Evolutionary conservation across 1,140 invertebrate species (phyloP).

Genomic region (Camponotus vicinus): DNA sequence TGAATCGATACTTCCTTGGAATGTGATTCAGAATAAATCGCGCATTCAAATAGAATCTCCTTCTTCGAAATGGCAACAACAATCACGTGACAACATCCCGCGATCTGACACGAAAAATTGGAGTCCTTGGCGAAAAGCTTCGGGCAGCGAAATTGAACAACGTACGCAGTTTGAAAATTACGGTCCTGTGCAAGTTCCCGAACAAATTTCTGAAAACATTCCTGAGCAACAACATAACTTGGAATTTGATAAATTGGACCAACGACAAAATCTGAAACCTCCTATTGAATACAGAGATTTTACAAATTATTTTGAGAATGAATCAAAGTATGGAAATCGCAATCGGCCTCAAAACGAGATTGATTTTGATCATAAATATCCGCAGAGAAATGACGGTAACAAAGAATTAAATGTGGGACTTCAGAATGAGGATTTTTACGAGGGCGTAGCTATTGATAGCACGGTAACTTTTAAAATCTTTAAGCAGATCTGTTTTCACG

Average conservation of each 20-base stretch:
- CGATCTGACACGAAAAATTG: slow-evolving; percentile 44
- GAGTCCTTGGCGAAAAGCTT: slow-evolving; percentile 66
- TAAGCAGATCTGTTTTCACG: neutral
- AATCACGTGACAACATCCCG: neutral
- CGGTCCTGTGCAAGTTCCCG: neutral
- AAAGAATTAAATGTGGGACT: neutral
- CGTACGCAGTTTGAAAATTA: slow-evolving; percentile 41
- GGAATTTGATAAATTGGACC: slow-evolving; percentile 7
- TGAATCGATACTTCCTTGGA: slow-evolving; percentile 77
- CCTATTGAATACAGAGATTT: neutral
- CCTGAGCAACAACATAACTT: neutral
- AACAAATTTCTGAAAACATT: neutral
- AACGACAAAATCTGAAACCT: slow-evolving; percentile 23
- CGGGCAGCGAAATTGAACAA: slow-evolving; percentile 66
- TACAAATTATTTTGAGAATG: slow-evolving; percentile 21
- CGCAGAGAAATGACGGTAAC: neutral
- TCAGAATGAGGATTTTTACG: slow-evolving; percentile 73
- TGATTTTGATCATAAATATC: slow-evolving; percentile 22
- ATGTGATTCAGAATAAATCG: slow-evolving; percentile 57
- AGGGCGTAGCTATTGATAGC: slow-evolving; percentile 76
- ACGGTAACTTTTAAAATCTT: slow-evolving; percentile 46
- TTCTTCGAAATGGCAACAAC: slow-evolving; percentile 54
- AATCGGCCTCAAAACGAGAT: slow-evolving; percentile 24
- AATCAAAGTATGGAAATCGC: neutral
- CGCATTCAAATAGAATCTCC: slow-evolving; percentile 59